Percentiles rank a stretch among this genome's conserved stretches.
These are phyloP conservation scores for Cosmorhoe ocellata DNA, from an alignment of 2,888 invertebrate genomes.

Conservation along the genomic window DNA sequence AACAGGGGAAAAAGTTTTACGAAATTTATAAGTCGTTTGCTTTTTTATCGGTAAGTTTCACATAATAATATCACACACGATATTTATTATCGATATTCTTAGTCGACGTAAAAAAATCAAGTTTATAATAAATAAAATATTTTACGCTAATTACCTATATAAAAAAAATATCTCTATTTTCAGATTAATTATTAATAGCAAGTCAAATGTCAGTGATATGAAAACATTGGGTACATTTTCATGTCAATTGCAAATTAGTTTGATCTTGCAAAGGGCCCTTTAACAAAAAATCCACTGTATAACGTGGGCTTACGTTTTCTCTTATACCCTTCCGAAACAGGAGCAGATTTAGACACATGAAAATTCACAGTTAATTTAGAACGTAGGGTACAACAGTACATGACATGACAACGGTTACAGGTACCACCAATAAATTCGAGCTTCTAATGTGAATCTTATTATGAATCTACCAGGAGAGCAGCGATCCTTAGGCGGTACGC, in stretches of 20 bases:
- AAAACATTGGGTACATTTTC: too few relatives aligned
- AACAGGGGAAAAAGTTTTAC: slow-evolving; percentile 1
- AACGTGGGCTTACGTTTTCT: slow-evolving; percentile 14
- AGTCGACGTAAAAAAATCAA: too few relatives aligned
- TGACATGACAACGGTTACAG: slow-evolving; percentile 16
- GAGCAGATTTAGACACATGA: slow-evolving; percentile 17
- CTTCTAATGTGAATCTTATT: slow-evolving; percentile 34
- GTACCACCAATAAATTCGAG: slow-evolving; percentile 26
- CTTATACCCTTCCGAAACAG: slow-evolving; percentile 7
- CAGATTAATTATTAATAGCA: too few relatives aligned
- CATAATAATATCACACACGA: too few relatives aligned
- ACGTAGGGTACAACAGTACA: too few relatives aligned
- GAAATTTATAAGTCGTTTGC: neutral
- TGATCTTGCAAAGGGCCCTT: slow-evolving; percentile 13
- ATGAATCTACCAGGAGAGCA: slow-evolving; percentile 32
- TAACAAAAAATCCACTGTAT: slow-evolving; percentile 5
- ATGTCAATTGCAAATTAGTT: neutral
- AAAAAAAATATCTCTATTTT: too few relatives aligned
- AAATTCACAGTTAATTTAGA: slow-evolving; percentile 27
- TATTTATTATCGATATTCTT: too few relatives aligned
- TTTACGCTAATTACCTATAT: too few relatives aligned
- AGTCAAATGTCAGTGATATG: too few relatives aligned
- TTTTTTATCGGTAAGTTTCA: neutral
- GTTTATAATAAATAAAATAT: too few relatives aligned
- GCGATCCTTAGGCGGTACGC: slow-evolving; percentile 50